Evolutionary conservation across 2,797 vertebrate genomes (phyloP), one percentile per base, ranked within the genome.

Genomic region (Alosa sapidissima): DNA sequence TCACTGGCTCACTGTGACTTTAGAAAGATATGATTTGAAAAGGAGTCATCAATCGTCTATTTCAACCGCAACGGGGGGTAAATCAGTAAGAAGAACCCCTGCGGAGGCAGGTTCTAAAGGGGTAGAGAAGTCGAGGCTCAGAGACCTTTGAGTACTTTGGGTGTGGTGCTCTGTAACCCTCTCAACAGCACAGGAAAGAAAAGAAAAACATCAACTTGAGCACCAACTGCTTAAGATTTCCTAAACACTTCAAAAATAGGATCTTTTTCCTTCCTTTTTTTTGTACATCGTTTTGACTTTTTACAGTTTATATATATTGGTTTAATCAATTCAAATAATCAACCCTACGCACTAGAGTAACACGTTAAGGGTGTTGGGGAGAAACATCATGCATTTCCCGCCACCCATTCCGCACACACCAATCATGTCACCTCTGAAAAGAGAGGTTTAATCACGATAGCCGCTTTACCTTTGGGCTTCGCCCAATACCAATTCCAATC

Each of bases 291-390:
- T 58, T 87, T 90, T 33, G 19, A 83, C 72, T 88, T 91, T 90
- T 84, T 87, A 90, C 88, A 91, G 78, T 87, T 89, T 85, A 89
- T 51, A 88, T 91, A 87, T 87, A 85, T 87, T 85, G 72, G 72
- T 78, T 78, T 78, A 7, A 47, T 47, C 41, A 45, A 45, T 45
- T 78, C 72, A 45, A 41, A 78, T 45, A 78, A 47, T 78, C 41
- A 78, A 78, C 72, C 41, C 7, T 78, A 78, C 45, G 19, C 1
- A 78, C 72, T 78, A 78, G 84, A 87, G 58, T 81, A 85, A 78
- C 85, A 86, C 82, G 83, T 84, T 86, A 58, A 86, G 81, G 89
- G 84, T 84, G 87, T 86, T 87, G 85, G 87, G 83, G 48, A 58
- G 84, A 62, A 84, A 81, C 54, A 24, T 78, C 72, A 78, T 78